These are phyloP conservation scores for Augochlora pura DNA, from an alignment of 1,140 invertebrate genomes.

Conservation along the genomic window DNA sequence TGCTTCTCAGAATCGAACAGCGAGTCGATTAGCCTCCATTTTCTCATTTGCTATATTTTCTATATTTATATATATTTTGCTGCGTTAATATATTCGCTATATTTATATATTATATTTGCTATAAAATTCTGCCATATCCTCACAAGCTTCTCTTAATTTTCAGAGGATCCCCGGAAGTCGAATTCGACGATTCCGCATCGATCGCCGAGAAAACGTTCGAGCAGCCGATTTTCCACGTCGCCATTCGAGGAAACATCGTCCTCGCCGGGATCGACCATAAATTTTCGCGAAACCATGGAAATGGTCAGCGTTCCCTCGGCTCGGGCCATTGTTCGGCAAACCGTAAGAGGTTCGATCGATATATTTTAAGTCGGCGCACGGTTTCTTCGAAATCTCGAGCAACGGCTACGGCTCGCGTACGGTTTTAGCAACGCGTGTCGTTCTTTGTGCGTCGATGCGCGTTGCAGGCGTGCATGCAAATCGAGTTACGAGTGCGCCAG, in stretches of 20 bases:
- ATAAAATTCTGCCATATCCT: too few species aligned
- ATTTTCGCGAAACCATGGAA: neutral
- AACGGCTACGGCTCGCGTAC: neutral
- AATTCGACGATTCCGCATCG: too few species aligned
- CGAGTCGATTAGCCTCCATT: too few species aligned
- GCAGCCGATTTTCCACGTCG: neutral
- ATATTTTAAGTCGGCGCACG: neutral
- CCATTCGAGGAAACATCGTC: neutral
- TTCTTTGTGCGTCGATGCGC: neutral
- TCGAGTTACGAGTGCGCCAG: neutral
- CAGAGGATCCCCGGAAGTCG: too few species aligned
- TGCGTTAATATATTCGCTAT: too few species aligned
- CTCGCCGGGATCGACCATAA: neutral
- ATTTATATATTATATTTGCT: too few species aligned
- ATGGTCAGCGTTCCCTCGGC: neutral
- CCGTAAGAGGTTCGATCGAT: neutral
- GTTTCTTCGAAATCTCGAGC: neutral
- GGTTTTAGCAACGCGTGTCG: neutral
- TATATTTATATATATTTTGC: too few species aligned
- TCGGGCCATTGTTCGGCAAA: neutral
- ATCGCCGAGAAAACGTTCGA: too few species aligned
- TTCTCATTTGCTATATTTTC: too few species aligned
- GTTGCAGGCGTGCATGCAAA: constrained; percentile 2
- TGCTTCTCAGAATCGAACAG: too few species aligned
- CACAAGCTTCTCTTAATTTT: too few species aligned